Base-by-base conservation (phyloP, 2,888 invertebrate genomes). In the Apeira syringaria region DNA sequence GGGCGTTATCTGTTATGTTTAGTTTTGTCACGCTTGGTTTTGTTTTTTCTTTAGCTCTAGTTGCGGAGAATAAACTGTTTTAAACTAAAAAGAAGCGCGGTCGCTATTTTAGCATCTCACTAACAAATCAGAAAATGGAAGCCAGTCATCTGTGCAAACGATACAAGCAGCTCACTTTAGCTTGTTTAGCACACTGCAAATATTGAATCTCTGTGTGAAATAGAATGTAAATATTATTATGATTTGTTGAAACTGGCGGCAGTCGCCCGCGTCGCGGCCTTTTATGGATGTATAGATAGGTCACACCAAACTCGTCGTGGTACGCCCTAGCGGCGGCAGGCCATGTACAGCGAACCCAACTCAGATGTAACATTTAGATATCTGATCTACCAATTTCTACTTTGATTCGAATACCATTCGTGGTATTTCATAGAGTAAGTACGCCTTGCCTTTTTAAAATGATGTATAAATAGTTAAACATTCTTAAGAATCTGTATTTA, bases 191-290 rank as follows among this genome's bases (percentile, higher is more conserved):
- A 54, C 49, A 47, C 54, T 49, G 53, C 56, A 68, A 73, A 72
- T 58, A 67, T 69, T 63, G 60, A 67, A 71, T 53, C 64, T 60
- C 55, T 52, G 51, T 62, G 63, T 59, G 65, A 70, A 56, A 65
- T 64, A 65, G 68, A 74, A 73, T 74, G 71, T 77, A 74, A 81
- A 81, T 77, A 77, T 73, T 74, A 68, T 65, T 68, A 74, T 76
- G 75, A 76, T 77, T 77, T 77, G 69, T 64, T 66, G 73, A 63
- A 66, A 61, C 72, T 62, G 65, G 63, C 66, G 69, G 64, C 64
- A 64, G 73, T 64, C 59, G 73, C 64, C 74, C 68, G 71, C 70
- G 69, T 70, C 69, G 67, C 74, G 59, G 39, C 85, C 84, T 76
- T 85, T 66, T 83, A 80, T 63, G 82, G 83, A 28, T 36, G 70